A percentile compares a stretch with the other conserved stretches of the same genome.
These are phyloP conservation scores for Orycteropus afer DNA, from an alignment of 2,113 vertebrate genomes.

Conservation along the genomic window DNA sequence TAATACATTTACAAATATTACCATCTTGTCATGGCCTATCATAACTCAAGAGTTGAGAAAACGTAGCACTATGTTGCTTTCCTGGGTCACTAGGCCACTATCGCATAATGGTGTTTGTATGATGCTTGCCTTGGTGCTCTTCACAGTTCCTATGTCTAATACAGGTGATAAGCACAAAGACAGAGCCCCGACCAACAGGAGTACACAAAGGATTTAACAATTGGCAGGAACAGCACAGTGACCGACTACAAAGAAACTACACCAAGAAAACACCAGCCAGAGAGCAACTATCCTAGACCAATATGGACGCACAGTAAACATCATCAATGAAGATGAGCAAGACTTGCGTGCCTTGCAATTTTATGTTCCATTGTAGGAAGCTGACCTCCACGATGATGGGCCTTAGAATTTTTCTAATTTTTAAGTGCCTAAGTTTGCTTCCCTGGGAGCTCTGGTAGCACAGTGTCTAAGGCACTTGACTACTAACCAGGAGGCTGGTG, in stretches of 20 bases:
- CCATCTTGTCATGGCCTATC: neutral
- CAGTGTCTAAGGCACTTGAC: no score
- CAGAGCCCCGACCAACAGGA: neutral
- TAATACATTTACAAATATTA: neutral
- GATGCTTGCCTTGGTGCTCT: neutral
- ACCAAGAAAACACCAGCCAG: neutral
- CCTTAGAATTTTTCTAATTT: slow-evolving; percentile 10
- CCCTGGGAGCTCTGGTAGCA: no score
- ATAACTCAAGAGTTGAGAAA: slow-evolving; percentile 6
- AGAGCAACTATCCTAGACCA: neutral
- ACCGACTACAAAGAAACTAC: neutral
- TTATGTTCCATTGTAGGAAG: neutral
- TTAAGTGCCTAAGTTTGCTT: neutral
- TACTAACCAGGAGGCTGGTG: no score
- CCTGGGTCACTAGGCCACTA: neutral
- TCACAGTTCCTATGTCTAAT: neutral
- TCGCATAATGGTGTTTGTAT: neutral
- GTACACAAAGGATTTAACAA: neutral
- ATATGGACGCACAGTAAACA: neutral
- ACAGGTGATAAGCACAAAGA: neutral
- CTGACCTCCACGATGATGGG: neutral
- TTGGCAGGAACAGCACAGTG: neutral
- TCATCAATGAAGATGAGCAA: neutral
- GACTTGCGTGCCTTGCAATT: neutral
- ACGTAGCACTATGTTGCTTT: neutral